Percentiles rank a stretch among this genome's conserved stretches.
Conservation (phyloP, 2,113 vertebrate genomes). For the Centropristis striata region DNA sequence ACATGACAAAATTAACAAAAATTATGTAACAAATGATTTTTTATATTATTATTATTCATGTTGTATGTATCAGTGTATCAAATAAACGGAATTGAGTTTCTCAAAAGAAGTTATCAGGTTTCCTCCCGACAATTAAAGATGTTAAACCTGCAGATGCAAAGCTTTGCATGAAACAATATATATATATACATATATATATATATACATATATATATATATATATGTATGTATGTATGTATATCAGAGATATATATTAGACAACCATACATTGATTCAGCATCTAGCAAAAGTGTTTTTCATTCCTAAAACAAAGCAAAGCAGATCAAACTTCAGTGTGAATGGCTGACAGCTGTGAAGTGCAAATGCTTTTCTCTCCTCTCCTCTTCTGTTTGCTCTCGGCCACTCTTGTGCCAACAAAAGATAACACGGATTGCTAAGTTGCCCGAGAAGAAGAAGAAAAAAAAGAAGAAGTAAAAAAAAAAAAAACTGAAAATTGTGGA, state of each 20-base stretch:
- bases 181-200: too few species aligned
- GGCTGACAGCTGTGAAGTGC: slow-evolving; percentile 39
- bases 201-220: too few species aligned
- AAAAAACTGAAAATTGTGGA: slow-evolving; percentile 18
- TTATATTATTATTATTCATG: too few species aligned
- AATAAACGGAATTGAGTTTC: too few species aligned
- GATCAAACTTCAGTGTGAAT: neutral
- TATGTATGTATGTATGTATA: too few species aligned
- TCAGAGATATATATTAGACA: too few species aligned
- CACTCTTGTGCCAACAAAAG: slow-evolving; percentile 19
- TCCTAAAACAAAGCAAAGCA: neutral
- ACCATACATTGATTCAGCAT: neutral
- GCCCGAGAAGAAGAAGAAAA: slow-evolving; percentile 7
- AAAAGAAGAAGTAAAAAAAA: slow-evolving; percentile 12
- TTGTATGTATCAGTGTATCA: too few species aligned
- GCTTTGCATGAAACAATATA: too few species aligned
- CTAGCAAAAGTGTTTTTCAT: neutral
- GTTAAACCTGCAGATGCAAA: too few species aligned
- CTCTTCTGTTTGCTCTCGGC: slow-evolving; percentile 35
- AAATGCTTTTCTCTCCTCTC: slow-evolving; percentile 23
- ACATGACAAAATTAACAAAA: neutral
- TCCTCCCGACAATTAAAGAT: neutral
- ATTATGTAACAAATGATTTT: too few species aligned
- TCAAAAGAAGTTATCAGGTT: neutral
- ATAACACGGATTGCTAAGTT: slow-evolving; percentile 33